Evolutionary conservation across 1,140 invertebrate genomes (phyloP).

Genomic region (Eupristina koningsbergeri): DNA sequence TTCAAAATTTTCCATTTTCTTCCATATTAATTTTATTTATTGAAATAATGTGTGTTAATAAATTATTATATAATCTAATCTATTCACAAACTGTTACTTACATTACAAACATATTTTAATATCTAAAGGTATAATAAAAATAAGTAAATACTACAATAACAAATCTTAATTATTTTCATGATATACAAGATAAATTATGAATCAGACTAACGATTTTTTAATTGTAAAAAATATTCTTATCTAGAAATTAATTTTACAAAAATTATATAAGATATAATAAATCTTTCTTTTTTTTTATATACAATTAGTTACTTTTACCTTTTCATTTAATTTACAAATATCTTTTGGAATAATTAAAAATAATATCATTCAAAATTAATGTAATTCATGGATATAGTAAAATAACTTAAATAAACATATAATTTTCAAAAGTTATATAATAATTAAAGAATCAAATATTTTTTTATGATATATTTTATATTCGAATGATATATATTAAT

Average conservation of each 20-base stretch:
- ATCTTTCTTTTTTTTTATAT: neutral
- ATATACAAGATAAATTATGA: no score
- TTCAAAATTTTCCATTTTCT: neutral
- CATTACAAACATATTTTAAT: neutral
- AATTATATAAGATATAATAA: neutral
- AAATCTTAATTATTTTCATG: neutral
- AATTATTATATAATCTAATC: no score
- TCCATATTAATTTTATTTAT: neutral
- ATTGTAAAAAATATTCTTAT: conserved; percentile 1
- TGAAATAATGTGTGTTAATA: no score
- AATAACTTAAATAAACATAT: no score
- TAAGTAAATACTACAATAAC: neutral
- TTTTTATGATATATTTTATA: no score
- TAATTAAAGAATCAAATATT: no score
- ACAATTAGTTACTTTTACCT: neutral
- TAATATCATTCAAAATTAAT: neutral
- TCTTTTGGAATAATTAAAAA: neutral
- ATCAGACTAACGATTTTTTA: neutral
- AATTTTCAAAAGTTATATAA: no score
- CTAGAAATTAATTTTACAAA: neutral
- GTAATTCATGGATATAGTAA: no score
- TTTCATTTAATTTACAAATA: neutral
- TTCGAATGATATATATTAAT: no score
- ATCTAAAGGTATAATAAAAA: neutral
- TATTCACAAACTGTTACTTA: no score